These are phyloP conservation scores for Bedellia somnulentella DNA, from an alignment of 2,888 invertebrate genomes.

Conservation along the genomic window DNA sequence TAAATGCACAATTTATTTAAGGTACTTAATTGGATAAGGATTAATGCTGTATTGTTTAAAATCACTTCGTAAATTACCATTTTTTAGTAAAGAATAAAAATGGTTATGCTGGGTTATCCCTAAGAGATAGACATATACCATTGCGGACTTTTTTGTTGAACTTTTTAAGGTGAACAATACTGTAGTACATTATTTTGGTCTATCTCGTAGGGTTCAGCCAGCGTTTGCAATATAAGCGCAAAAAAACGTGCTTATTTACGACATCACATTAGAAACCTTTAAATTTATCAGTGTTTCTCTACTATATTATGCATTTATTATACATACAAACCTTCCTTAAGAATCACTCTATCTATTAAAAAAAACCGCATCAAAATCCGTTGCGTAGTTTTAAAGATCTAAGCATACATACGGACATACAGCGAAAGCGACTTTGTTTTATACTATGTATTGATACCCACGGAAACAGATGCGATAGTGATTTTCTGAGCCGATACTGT, in stretches of 20 bases:
- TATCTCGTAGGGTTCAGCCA: neutral
- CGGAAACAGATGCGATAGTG: neutral
- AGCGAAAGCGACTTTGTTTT: neutral
- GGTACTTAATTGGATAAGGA: no score
- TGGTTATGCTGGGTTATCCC: no score
- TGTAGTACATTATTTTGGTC: no score
- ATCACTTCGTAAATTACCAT: no score
- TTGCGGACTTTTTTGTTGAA: no score
- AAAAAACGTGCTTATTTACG: neutral
- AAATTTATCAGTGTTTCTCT: no score
- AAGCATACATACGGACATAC: neutral
- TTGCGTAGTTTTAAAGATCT: neutral
- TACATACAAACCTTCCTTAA: neutral
- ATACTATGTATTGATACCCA: neutral
- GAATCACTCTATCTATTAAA: neutral
- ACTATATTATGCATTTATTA: neutral
- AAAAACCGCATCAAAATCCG: neutral
- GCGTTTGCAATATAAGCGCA: neutral
- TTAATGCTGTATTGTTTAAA: no score
- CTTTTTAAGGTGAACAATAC: no score
- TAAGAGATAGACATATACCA: no score
- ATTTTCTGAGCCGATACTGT: no score
- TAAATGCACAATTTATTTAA: no score
- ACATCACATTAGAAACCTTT: neutral
- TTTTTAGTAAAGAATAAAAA: no score